Evolutionary conservation across 2,113 vertebrate genomes (phyloP).

Genomic region (Callipepla squamata): DNA sequence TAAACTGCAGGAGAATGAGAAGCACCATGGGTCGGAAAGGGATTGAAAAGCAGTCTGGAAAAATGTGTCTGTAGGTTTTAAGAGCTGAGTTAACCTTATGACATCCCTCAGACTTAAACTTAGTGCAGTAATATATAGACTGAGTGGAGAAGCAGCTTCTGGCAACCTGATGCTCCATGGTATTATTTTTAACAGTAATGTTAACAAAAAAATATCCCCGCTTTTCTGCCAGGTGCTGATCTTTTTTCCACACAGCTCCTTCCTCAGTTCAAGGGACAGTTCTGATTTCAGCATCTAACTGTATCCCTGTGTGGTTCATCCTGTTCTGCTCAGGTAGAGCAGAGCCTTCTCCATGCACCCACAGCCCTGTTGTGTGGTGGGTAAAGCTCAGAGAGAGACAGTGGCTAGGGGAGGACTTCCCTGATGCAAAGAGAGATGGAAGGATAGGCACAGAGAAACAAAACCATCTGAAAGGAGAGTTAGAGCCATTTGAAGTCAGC

Average conservation of each 20-base stretch:
- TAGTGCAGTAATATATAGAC: neutral
- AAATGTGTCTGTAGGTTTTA: neutral
- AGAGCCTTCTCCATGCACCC: neutral
- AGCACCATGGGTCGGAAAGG: neutral
- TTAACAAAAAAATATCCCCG: neutral
- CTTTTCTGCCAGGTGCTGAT: neutral
- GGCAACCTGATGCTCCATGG: neutral
- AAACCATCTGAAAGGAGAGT: neutral
- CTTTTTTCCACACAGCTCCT: neutral
- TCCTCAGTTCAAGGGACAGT: neutral
- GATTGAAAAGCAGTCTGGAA: neutral
- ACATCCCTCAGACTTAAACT: neutral
- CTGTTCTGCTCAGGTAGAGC: neutral
- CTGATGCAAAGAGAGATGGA: neutral
- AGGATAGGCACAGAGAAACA: neutral
- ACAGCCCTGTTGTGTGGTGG: neutral
- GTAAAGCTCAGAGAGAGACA: neutral
- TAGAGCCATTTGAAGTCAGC: neutral
- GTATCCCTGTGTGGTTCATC: neutral
- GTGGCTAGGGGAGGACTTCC: neutral
- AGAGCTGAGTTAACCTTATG: neutral
- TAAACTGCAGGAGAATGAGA: neutral
- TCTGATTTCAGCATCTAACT: neutral
- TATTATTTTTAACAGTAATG: conserved; percentile 2
- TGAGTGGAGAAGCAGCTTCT: neutral